Evolutionary conservation across 2,113 vertebrate genomes (phyloP), one percentile per base, ranked within the genome.

Genomic region (Typhlomys cinereus): DNA sequence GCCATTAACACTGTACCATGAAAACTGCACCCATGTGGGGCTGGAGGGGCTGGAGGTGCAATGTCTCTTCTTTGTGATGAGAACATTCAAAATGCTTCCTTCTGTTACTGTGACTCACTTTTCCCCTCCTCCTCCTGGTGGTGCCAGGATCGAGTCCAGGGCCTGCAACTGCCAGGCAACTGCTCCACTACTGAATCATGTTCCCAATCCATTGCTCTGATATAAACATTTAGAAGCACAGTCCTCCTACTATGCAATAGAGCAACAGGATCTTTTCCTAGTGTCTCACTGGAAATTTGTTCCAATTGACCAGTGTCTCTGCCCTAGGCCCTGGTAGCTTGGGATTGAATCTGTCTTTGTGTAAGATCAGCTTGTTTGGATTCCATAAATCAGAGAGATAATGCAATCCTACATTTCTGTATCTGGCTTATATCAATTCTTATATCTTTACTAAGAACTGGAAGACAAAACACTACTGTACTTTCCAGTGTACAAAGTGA

Each of bases 1-100:
- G 44, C 25, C 91, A 69, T 89, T 89, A 61, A 91, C 52, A 76
- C 80, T 67, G 31, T 31, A 92, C 13, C 36, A 88, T 31, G 39
- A 80, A 70, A 48, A 88, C n/a, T 54, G 36, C 88, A 41, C 66
- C 46, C 39, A n/a, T n/a, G n/a, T n/a, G n/a, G n/a, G n/a, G n/a
- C n/a, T n/a, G n/a, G n/a, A n/a, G n/a, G n/a, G n/a, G n/a, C n/a
- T n/a, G n/a, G n/a, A n/a, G n/a, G n/a, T 73, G 29, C 34, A 44
- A 39, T 74, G 44, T 64, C 27, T n/a, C 59, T 76, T 85, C 23
- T 67, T 46, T 46, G 39, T 59, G 81, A 78, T 44, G 44, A 76
- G 23, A 76, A 39, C 17, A 67, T 57, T 85, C 39, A 57, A 36
- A 67, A 85, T 25, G 61, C 36, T 91, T 29, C 48, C 59, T 74